A percentile compares a stretch with the other conserved stretches of the same genome.
These are phyloP conservation scores for Leucosticte australis DNA, from an alignment of 2,113 vertebrate species.

Conservation along the genomic window DNA sequence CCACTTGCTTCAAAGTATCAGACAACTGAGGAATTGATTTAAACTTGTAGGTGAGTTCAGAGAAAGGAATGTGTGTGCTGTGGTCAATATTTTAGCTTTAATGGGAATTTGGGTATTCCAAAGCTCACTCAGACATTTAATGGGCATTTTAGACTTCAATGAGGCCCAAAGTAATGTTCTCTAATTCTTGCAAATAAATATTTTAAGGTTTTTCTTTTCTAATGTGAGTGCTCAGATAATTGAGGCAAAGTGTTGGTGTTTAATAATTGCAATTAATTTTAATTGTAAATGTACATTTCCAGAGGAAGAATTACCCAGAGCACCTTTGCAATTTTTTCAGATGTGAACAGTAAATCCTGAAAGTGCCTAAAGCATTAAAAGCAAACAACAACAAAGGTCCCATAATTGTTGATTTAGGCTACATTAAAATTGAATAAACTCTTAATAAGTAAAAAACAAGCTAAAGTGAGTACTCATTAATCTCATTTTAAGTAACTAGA, in stretches of 20 bases:
- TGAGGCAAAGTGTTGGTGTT: constrained; percentile 33
- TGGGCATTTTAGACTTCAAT: background rate
- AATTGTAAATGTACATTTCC: constrained; percentile 41
- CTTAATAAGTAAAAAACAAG: constrained; percentile 41
- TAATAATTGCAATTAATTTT: constrained; percentile 58
- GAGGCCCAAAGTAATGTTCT: constrained; percentile 19
- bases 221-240: background rate
- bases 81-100: constrained; percentile 46
- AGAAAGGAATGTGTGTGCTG: background rate
- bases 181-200: constrained; percentile 55
- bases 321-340: background rate
- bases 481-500: constrained; percentile 17
- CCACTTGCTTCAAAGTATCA: constrained; percentile 9
- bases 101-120: constrained; percentile 43
- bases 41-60: background rate
- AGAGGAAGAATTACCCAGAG: background rate
- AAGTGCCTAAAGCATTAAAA: background rate
- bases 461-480: background rate
- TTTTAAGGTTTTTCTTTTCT: constrained; percentile 31
- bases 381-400: constrained; percentile 10
- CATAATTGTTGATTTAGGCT: constrained; percentile 19
- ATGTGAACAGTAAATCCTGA: constrained; percentile 13
- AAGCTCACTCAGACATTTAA: constrained; percentile 27
- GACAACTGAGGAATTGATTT: constrained; percentile 28
- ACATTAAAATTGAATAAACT: constrained; percentile 29